phyloP scores from a whole-genome alignment of 1,140 invertebrate species.

The Drosophila lini region DNA sequence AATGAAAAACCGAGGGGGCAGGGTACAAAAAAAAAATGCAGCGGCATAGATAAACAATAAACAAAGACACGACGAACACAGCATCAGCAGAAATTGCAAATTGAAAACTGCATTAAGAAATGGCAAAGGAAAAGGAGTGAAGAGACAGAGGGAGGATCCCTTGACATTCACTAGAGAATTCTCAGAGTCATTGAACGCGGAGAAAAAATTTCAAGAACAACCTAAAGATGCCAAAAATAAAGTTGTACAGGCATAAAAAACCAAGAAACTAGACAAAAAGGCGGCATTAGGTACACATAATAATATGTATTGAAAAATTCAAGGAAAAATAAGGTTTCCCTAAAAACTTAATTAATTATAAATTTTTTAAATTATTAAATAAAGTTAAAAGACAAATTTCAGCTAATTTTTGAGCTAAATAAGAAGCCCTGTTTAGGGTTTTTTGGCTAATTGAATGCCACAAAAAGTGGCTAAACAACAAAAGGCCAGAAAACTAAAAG shows the following conservation, averaged over 20 bases:
- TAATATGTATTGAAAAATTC: neutral
- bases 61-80: conserved; percentile 48
- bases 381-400: neutral
- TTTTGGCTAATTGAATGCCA: conserved; percentile 50
- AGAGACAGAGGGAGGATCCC: conserved; percentile 2
- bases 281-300: conserved; percentile 1
- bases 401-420: conserved; percentile 50
- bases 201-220: conserved; percentile 14
- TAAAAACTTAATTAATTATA: neutral
- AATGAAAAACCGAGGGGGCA: conserved; percentile 32
- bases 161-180: conserved; percentile 26
- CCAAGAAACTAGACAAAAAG: conserved; percentile 19
- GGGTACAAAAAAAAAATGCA: conserved; percentile 20
- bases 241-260: conserved; percentile 7
- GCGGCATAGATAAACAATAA: conserved; percentile 59
- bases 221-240: conserved; percentile 37
- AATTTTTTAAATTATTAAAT: neutral
- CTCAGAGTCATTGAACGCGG: conserved; percentile 70
- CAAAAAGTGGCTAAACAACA: conserved; percentile 42
- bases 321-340: neutral
- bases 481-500: conserved; percentile 38
- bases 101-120: conserved; percentile 60
- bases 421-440: neutral
- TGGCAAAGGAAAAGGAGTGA: neutral
- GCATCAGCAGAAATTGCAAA: conserved; percentile 75